These are phyloP conservation scores for Nomada ruficornis DNA, from an alignment of 2,888 invertebrate genomes.

Conservation along the genomic window DNA sequence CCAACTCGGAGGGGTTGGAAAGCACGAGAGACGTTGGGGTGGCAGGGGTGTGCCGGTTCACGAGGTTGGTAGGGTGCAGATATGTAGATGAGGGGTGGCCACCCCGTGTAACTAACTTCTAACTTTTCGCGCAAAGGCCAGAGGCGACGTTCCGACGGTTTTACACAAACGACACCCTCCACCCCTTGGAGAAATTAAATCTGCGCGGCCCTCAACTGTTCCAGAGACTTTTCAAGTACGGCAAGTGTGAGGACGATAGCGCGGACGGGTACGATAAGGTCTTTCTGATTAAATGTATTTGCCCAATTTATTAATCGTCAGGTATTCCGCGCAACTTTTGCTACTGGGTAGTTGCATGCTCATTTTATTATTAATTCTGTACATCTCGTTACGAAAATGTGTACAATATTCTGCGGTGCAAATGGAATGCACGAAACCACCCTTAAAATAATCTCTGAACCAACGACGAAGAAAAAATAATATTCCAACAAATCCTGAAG, in stretches of 20 bases:
- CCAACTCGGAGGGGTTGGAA: conserved; percentile 53
- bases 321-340: no score
- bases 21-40: conserved; percentile 54
- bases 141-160: conserved; percentile 65
- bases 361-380: no score
- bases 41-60: conserved; percentile 66
- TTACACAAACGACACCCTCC: conserved; percentile 46
- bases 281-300: no score
- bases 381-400: not conserved
- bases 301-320: no score
- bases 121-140: conserved; percentile 79
- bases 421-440: not conserved
- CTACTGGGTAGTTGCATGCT: no score
- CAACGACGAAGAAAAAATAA: not conserved
- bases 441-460: no score
- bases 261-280: not conserved
- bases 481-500: not conserved
- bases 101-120: conserved; percentile 83
- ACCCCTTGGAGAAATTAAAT: conserved; percentile 55
- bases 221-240: conserved; percentile 9
- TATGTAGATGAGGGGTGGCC: conserved; percentile 82
- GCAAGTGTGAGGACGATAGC: no score
- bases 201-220: conserved; percentile 2
- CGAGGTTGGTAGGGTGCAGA: conserved; percentile 70
- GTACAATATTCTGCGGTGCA: not conserved